Evolutionary conservation across 2,888 invertebrate species (phyloP), one percentile per base, ranked within the genome.

Genomic region (Tholera decimalis): DNA sequence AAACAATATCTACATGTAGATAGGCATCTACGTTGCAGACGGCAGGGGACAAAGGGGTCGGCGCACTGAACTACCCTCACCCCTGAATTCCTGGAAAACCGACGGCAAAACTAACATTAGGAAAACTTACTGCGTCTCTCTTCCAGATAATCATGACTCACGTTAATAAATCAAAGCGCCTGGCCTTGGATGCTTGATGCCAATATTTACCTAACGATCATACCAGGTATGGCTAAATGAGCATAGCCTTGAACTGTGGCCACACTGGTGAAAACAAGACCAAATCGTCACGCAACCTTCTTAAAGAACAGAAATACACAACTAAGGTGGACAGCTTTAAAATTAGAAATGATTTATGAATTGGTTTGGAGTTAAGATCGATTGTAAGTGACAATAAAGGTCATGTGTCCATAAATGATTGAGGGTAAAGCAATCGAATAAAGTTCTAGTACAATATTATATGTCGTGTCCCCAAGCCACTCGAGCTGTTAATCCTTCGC

Each of bases 401-500:
- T 83, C 75, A 60, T 54, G 26, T 43, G 30, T 71, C 59, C 74
- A 76, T 77, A 72, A 62, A 78, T 76, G 71, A 67, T 41, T 37
- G 53, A 60, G 43, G 53, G 71, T 66, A 66, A 73, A 76, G 73
- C 78, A 82, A 82, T 78, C 80, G 41, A 84, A 80, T 82, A 76
- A 77, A 70, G 54, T 71, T 50, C 65, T 68, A 64, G 60, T 33
- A 50, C 64, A 63, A 69, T 66, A 62, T 56, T 67, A 63, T 62
- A 54, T 49, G 30, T 55, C 54, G 56, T 50, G 68, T 63, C 75
- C 77, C 64, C 60, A 68, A 58, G 65, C 72, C 84, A 88, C 88
- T 80, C 61, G 53, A 80, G 85, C 77, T 83, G 83, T 89, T 89
- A 91, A 90, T 91, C 89, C 88, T 84, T 81, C 77, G 60, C 79